These are phyloP conservation scores for Pseudochirops cupreus DNA, from an alignment of 2,797 vertebrate genomes.

Conservation along the genomic window DNA sequence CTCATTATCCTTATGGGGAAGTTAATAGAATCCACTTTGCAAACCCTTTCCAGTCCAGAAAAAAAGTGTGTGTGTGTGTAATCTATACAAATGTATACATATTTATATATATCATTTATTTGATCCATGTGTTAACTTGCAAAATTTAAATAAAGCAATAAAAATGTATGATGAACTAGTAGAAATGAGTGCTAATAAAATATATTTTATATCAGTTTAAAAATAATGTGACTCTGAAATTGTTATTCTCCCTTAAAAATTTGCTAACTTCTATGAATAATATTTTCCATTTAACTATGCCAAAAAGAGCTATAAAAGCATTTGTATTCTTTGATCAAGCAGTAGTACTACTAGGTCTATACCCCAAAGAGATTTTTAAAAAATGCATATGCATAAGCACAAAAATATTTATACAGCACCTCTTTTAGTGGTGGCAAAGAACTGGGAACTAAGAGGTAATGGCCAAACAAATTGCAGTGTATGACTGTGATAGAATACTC, in stretches of 20 bases:
- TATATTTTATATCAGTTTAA: background rate
- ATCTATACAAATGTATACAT: too few relatives aligned
- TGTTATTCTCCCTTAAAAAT: background rate
- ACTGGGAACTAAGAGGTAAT: background rate
- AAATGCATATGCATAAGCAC: background rate
- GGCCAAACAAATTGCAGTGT: background rate
- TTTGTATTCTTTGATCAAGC: background rate
- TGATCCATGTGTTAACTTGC: too few relatives aligned
- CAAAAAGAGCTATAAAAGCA: background rate
- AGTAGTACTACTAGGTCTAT: background rate
- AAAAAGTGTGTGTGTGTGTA: too few relatives aligned
- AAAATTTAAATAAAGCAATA: too few relatives aligned
- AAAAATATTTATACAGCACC: background rate
- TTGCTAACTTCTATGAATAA: background rate
- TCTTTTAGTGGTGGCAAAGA: background rate
- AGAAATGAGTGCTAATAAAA: background rate
- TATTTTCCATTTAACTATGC: background rate
- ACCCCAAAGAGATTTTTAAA: background rate
- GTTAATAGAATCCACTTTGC: background rate
- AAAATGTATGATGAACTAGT: background rate
- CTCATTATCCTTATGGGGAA: background rate
- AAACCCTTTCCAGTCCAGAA: too few relatives aligned
- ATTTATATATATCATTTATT: too few relatives aligned
- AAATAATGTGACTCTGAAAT: background rate
- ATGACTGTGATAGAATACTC: background rate